Percentiles rank a stretch among this genome's conserved stretches.
Evolutionary conservation across 2,113 vertebrate species (phyloP).

Genomic region (Serinus canaria): DNA sequence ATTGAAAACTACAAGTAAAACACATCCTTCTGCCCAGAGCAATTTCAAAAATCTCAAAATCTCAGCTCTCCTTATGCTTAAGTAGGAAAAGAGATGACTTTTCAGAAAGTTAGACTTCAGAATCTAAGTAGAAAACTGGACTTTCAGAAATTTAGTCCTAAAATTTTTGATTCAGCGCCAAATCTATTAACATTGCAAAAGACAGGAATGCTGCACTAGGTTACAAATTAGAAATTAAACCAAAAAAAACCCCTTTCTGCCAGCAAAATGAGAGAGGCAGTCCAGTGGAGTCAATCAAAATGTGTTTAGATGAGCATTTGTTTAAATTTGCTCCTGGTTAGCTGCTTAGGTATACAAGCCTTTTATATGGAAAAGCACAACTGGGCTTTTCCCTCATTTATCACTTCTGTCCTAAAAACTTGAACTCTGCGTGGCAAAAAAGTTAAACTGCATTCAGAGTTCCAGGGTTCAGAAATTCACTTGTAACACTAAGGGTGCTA

Average conservation of each 20-base stretch:
- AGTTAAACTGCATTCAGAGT: background rate
- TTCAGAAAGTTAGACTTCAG: background rate
- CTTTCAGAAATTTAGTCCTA: background rate
- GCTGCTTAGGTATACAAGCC: background rate
- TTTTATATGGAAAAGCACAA: background rate
- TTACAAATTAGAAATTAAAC: background rate
- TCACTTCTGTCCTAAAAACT: background rate
- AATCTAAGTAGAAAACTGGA: background rate
- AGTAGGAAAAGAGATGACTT: background rate
- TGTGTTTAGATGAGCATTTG: background rate
- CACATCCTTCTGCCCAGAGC: background rate
- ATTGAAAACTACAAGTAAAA: background rate
- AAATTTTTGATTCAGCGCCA: background rate
- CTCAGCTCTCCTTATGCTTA: background rate
- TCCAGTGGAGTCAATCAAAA: background rate
- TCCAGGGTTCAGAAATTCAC: background rate
- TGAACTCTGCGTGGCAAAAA: background rate
- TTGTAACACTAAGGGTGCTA: background rate
- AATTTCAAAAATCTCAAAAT: background rate
- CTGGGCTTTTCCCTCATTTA: background rate
- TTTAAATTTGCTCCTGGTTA: background rate
- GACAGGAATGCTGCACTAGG: background rate
- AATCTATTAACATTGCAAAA: background rate
- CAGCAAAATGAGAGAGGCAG: background rate
- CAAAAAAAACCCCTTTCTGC: background rate